Base-by-base conservation (phyloP, 2,113 vertebrate species). In the Psilopogon haemacephalus region DNA sequence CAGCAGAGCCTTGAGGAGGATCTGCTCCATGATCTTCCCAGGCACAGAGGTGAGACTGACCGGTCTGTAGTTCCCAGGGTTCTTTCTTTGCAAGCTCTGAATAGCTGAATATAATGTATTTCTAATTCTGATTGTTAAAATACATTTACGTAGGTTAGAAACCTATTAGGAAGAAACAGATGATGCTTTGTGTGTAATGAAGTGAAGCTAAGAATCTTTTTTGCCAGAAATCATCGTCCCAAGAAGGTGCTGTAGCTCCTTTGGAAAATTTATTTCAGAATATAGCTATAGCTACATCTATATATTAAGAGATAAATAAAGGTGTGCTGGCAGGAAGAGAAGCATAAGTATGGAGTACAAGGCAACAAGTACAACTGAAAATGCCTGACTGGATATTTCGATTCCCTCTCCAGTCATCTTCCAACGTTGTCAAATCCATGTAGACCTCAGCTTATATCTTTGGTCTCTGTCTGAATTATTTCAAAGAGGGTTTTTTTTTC, bases 111-210 rank as follows among this genome's bases (percentile, higher is more conserved):
- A 56, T 56, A 81, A 84, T 92, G 93, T 75, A 54, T 88, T 95
- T 81, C 65, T 94, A 93, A 88, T 92, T 86, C 37, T 4, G 2
- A 79, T 73, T 87, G 37, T 84, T 93, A 81, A 88, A 88, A 94
- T 73, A 58, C 58, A 64, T 75, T 90, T 71, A 60, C 32, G 33
- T 76, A 73, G 54, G 69, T 89, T 30, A 92, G 88, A 92, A 88
- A 62, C 16, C 55, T 88, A 62, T 75, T 94, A 79, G 55, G 24
- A 90, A 8, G 37, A 92, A 90, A 67, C 9, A 84, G 71, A 83
- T 68, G 63, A 86, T 82, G 33, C 40, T 85, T 84, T 82, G 59
- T 72, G 84, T 1, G 0, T 84, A 79, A 65, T 44, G 33, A 54
- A 58, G 19, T 40, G 77, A 90, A 64, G 38, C 84, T 93, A 93